Evolutionary conservation across 2,797 vertebrate genomes (phyloP).

Genomic region (Lepilemur ruficaudatus): DNA sequence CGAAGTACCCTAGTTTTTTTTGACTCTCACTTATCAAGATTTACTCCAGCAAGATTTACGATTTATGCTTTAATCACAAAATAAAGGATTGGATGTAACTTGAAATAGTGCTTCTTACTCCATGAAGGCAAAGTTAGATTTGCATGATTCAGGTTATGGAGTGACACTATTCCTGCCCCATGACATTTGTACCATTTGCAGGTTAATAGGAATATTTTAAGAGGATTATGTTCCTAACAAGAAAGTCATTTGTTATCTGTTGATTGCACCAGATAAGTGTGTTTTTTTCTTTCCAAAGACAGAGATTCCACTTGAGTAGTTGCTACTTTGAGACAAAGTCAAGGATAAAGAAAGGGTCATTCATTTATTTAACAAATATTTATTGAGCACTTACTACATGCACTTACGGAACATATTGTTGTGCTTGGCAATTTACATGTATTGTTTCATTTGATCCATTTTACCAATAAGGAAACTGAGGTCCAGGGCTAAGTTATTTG

Average conservation of each 20-base stretch:
- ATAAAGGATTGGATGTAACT: neutral
- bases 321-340: neutral
- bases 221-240: neutral
- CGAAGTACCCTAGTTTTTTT: neutral
- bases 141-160: neutral
- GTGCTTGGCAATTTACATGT: neutral
- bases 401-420: neutral
- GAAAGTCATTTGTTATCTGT: neutral
- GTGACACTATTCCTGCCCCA: neutral
- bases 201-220: neutral
- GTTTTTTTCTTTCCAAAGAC: neutral
- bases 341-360: neutral
- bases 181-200: neutral
- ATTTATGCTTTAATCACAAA: neutral
- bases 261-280: neutral
- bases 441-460: conserved; percentile 9
- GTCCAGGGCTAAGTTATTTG: neutral
- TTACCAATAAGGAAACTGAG: neutral
- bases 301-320: neutral
- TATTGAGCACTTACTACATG: neutral
- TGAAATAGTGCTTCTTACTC: neutral
- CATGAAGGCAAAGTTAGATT: neutral
- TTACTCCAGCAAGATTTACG: conserved; percentile 8
- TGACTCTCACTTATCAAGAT: neutral
- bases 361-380: neutral